Percentiles rank a stretch among this genome's conserved stretches.
Evolutionary conservation across 2,888 invertebrate species (phyloP).

Genomic region (Trachelus troglodyta): DNA sequence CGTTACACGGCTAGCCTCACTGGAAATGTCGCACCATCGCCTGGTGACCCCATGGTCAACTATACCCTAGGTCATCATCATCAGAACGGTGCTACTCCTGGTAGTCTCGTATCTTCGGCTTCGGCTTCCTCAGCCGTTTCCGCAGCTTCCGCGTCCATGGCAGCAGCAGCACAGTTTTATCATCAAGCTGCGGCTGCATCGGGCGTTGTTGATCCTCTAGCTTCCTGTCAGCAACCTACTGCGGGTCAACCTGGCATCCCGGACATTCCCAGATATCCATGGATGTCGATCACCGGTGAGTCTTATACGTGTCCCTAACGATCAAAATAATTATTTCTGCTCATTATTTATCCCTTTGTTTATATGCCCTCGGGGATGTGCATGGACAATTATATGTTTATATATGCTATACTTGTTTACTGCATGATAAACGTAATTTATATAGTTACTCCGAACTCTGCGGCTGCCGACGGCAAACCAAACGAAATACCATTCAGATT

Average conservation of each 20-base stretch:
- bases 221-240: constrained; percentile 81
- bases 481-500: background rate
- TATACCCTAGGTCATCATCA: constrained; percentile 82
- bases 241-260: constrained; percentile 86
- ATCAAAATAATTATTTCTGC: background rate
- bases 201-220: constrained; percentile 85
- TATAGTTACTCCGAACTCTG: background rate
- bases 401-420: background rate
- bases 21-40: constrained; percentile 70
- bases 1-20: constrained; percentile 78
- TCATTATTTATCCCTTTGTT: background rate
- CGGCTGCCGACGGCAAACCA: background rate
- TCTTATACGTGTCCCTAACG: constrained; percentile 33
- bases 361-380: background rate
- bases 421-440: background rate
- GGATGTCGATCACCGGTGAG: constrained; percentile 97
- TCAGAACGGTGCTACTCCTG: constrained; percentile 72
- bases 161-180: constrained; percentile 86
- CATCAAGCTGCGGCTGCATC: constrained; percentile 84
- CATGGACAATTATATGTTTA: background rate
- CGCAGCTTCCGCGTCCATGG: constrained; percentile 76
- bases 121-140: constrained; percentile 77
- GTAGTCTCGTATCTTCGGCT: constrained; percentile 63
- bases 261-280: constrained; percentile 93
- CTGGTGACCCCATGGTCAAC: constrained; percentile 83